Evolutionary conservation across 37 sponge, comb jelly and placozoan species (phyloP).

Genomic region (Haliclona indistincta): DNA sequence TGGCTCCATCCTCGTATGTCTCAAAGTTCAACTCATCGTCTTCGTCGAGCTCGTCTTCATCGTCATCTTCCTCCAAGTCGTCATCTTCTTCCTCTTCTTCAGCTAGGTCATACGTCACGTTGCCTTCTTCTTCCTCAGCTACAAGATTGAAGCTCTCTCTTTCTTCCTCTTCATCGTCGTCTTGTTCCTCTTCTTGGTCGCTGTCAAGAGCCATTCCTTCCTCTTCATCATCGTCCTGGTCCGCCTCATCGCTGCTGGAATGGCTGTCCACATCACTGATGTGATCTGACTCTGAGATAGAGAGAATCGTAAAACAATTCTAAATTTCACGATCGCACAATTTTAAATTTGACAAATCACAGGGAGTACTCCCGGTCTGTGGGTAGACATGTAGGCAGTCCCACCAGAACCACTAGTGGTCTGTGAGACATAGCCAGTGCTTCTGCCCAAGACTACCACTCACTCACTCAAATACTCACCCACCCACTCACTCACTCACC

Average conservation of each 20-base stretch:
- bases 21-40: conserved; percentile 73
- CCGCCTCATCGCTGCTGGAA: too few relatives aligned
- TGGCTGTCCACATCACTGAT: conserved; percentile 33
- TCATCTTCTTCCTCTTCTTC: conserved; percentile 68
- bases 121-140: conserved; percentile 50
- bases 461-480: too few relatives aligned
- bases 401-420: too few relatives aligned
- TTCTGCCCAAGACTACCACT: too few relatives aligned
- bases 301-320: too few relatives aligned
- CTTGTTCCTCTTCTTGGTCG: conserved; percentile 37
- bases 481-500: too few relatives aligned
- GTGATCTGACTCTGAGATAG: too few relatives aligned
- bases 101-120: conserved; percentile 41
- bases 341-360: too few relatives aligned
- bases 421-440: too few relatives aligned
- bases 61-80: conserved; percentile 46
- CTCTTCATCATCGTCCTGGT: conserved; percentile 25
- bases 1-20: conserved; percentile 35
- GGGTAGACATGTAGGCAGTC: too few relatives aligned
- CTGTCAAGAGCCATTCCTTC: conserved; percentile 42
- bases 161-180: conserved; percentile 6
- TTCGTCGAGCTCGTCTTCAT: conserved; percentile 60
- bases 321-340: too few relatives aligned
- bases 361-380: too few relatives aligned
- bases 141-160: conserved; percentile 2